Conservation (phyloP, 1,140 invertebrate genomes). For the Drosophila pachea region DNA sequence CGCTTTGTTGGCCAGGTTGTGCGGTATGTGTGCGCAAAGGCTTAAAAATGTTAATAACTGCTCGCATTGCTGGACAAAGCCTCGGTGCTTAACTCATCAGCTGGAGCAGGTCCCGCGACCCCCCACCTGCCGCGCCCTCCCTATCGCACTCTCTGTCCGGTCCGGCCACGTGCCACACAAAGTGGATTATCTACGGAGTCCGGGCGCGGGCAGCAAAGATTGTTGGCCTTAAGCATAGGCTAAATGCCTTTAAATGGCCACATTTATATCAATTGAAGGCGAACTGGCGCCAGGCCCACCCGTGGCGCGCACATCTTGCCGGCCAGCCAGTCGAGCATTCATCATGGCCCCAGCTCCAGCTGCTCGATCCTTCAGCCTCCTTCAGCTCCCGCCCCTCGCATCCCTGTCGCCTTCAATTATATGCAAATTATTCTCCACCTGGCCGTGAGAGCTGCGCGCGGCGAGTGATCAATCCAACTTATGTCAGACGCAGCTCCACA, state of each 20-base stretch:
- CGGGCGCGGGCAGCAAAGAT: conserved; percentile 4
- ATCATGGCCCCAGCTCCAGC: conserved; percentile 41
- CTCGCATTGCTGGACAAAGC: conserved; percentile 53
- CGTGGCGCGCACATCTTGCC: conserved; percentile 28
- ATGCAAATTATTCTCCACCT: conserved; percentile 66
- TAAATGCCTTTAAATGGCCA: conserved; percentile 74
- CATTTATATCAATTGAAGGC: conserved; percentile 42
- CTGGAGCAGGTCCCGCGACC: not conserved
- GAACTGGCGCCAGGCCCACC: conserved; percentile 57
- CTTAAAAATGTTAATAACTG: conserved; percentile 49
- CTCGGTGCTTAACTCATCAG: conserved; percentile 51
- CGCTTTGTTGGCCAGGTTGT: conserved; percentile 46
- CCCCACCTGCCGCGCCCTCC: not conserved
- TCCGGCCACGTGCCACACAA: conserved; percentile 11
- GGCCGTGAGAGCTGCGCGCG: not conserved
- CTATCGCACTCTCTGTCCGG: not conserved
- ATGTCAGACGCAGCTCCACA: conserved; percentile 60
- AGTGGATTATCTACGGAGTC: conserved; percentile 17
- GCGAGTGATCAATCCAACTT: conserved; percentile 71
- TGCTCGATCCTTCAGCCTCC: not conserved
- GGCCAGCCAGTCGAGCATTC: conserved; percentile 52
- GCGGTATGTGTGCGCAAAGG: conserved; percentile 60
- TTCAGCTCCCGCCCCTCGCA: not conserved
- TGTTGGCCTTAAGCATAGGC: conserved; percentile 59
- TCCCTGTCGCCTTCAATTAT: conserved; percentile 71